Base-by-base conservation (phyloP, 2,797 vertebrate genomes). In the Thalassophryne amazonica region DNA sequence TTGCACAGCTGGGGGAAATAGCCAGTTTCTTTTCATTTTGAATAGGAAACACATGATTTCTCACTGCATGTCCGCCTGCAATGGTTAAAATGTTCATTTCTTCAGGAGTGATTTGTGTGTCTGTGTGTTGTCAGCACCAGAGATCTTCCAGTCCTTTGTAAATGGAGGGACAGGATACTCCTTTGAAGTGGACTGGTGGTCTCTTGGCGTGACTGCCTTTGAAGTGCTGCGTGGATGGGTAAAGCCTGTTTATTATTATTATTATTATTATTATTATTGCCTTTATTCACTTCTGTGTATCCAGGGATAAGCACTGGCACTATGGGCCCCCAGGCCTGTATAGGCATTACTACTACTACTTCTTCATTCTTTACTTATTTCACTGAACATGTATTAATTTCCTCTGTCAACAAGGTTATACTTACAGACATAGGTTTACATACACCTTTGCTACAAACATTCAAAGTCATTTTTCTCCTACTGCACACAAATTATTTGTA, bases 101-200 rank as follows among this genome's bases (percentile, higher is more conserved):
- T 31, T 13, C 38, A 22, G n/a, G 29, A 21, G 1, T 56, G 25
- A 32, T 25, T 53, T 11, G 4, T 15, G 11, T 39, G 16, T 42
- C 11, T 50, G 11, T 73, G 2, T 74, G 15, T 58, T 46, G 48
- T 60, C 82, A 99, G 97, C 97, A 59, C 97, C 97, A 0, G 97
- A 99, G 86, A 97, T 99, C 66, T 99, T 99, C 85, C 94, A 98
- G 43, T 99, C 97, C 1, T 99, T 98, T 52, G 77, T 96, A 50
- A 95, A 81, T 2, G 95, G 97, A 0, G 97, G 96, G 13, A 93
- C 93, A 0, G 96, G 97, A 46, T 99, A 99, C 48, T 96, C 97
- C 28, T 93, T 97, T 33, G 95, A 98, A 60, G 95, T 99, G 18
- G 97, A 99, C 80, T 99, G 97, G 97, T 99, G 97, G 97, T 99